Evolutionary conservation across 2,888 invertebrate species (phyloP).

Genomic region (Zeuzera pyrina): DNA sequence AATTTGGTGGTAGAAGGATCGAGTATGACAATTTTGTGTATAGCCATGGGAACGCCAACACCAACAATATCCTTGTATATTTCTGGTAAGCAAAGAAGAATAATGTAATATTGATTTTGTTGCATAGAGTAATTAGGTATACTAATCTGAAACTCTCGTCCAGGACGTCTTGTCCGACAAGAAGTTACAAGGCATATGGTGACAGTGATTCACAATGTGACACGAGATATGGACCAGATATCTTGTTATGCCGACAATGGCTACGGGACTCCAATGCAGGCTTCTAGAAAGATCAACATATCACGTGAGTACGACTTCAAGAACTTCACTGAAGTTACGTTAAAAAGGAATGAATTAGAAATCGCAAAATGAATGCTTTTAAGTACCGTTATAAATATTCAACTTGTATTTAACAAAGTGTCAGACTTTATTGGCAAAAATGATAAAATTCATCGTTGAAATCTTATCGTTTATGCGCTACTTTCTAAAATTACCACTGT

Average conservation of each 20-base stretch:
- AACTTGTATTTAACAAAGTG: too few species aligned
- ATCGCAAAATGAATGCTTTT: too few species aligned
- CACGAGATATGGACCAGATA: conserved; percentile 87
- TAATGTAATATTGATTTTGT: not conserved
- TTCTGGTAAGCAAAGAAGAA: conserved; percentile 65
- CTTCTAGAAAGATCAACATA: conserved; percentile 84
- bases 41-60: conserved; percentile 88
- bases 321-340: too few species aligned
- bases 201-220: conserved; percentile 88
- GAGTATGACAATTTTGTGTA: conserved; percentile 88
- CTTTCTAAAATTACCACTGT: too few species aligned
- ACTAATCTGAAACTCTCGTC: not conserved
- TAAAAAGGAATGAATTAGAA: too few species aligned
- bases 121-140: not conserved
- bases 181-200: conserved; percentile 89
- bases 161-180: conserved; percentile 82
- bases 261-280: conserved; percentile 89
- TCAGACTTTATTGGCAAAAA: too few species aligned
- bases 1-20: conserved; percentile 88
- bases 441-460: too few species aligned
- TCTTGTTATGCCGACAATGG: conserved; percentile 92
- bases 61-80: conserved; percentile 89
- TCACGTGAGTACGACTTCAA: conserved; percentile 87
- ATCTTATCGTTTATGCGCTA: too few species aligned
- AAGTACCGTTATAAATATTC: too few species aligned